Evolutionary conservation across 2,113 vertebrate species (phyloP), one percentile per base, ranked within the genome.

Genomic region (Alouatta palliata): DNA sequence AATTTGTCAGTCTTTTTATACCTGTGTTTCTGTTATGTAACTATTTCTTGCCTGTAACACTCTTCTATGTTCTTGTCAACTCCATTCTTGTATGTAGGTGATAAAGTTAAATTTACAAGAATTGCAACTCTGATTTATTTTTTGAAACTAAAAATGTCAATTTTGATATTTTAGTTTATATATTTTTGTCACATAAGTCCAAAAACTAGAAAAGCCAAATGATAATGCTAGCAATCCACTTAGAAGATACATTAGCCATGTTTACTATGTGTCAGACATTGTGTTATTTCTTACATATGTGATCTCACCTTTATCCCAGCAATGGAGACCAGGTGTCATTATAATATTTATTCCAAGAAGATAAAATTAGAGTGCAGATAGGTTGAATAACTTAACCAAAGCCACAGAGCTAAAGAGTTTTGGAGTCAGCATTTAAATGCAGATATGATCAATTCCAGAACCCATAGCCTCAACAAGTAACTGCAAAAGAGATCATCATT

Each of bases 51-150:
- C 23, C 77, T 94, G 21, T 90, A 87, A 95, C 71, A 79, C 88
- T 95, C 30, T 87, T 73, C 47, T 37, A 19, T 92, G 90, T 96
- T 95, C 96, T 92, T 96, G 84, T 95, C 71, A 96, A 68, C 37
- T 96, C 32, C 64, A 90, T 95, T 97, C 81, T 95, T 95, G 76
- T 56, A 88, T 43, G 35, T 73, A 91, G 87, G 75, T 96, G 90
- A 97, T 84, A 96, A 95, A 96, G 45, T 94, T 92, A 91, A 94
- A 96, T 97, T 97, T 94, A 88, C 13, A 92, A 96, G 81, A 92
- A 94, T 52, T 40, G 61, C 25, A 47, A 76, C 25, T 79, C 8
- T 82, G 10, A 27, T 77, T 83, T 58, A 88, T 45, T 83, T 66
- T 73, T 56, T 23, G 8, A 66, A 95, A 85, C 43, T 91, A 16